Evolutionary conservation across 2,797 vertebrate genomes (phyloP).

Genomic region (Gambelia wislizenii): DNA sequence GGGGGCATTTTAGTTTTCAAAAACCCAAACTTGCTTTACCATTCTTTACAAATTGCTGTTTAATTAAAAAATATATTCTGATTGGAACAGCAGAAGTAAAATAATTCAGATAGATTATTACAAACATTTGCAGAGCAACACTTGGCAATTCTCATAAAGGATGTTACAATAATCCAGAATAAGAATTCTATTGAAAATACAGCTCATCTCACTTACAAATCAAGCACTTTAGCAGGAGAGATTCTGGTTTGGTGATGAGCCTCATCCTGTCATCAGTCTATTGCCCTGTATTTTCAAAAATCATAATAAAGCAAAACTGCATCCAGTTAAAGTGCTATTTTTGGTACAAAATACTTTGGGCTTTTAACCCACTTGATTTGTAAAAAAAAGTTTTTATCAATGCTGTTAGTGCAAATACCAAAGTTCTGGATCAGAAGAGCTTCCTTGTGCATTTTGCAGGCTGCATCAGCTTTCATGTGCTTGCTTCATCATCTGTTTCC

Average conservation of each 20-base stretch:
- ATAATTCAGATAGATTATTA: not conserved
- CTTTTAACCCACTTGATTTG: too few relatives aligned
- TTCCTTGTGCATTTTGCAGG: fast-evolving
- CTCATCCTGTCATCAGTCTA: not conserved
- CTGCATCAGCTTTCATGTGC: fast-evolving
- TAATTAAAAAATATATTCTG: slow-evolving; percentile 33
- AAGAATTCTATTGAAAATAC: not conserved
- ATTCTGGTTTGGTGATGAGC: not conserved
- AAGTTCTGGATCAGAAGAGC: not conserved
- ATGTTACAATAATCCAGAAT: not conserved
- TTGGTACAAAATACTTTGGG: not conserved
- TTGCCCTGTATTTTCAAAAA: not conserved
- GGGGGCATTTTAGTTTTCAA: not conserved
- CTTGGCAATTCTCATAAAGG: not conserved
- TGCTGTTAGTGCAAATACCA: not conserved
- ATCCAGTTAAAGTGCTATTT: not conserved
- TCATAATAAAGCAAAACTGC: slow-evolving; percentile 9
- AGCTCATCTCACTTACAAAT: not conserved
- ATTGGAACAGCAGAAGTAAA: slow-evolving; percentile 23
- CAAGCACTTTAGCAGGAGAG: not conserved
- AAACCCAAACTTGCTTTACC: slow-evolving; percentile 22
- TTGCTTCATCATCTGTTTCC: fast-evolving
- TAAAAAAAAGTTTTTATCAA: too few relatives aligned
- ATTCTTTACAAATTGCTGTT: not conserved
- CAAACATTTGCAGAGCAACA: not conserved